A percentile compares a stretch with the other conserved stretches of the same genome.
Evolutionary conservation across 92 coral and sea anemone genomes (phyloP).

Genomic region (Bergia sp.): DNA sequence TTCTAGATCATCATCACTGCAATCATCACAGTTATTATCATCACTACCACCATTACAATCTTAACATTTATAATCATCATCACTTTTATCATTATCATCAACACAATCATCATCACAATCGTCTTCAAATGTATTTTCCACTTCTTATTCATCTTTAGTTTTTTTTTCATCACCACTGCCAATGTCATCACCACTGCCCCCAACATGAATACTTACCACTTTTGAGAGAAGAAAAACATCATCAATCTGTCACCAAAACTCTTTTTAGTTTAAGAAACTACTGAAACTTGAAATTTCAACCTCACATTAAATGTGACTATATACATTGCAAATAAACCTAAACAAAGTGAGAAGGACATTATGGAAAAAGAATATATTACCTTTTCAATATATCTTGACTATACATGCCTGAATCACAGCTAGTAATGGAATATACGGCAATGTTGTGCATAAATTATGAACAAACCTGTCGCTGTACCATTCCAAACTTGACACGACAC

Average conservation of each 20-base stretch:
- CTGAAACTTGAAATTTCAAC: no score
- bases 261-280: no score
- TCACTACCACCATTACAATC: neutral
- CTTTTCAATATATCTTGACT: no score
- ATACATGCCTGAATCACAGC: no score
- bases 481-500: conserved; percentile 96
- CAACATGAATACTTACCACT: neutral
- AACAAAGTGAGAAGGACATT: neutral
- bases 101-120: neutral
- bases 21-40: neutral
- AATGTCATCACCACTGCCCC: neutral
- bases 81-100: neutral
- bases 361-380: no score
- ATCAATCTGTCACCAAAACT: no score
- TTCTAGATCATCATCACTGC: no score
- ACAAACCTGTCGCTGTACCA: conserved; percentile 92
- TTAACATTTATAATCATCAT: neutral
- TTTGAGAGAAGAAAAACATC: no score
- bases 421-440: no score
- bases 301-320: no score
- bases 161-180: neutral
- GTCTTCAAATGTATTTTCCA: neutral
- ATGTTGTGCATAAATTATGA: neutral
- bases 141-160: neutral
- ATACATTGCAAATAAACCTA: no score